phyloP scores from a whole-genome alignment of 2,113 vertebrate species.

The Forbesichthys papilliferus region DNA sequence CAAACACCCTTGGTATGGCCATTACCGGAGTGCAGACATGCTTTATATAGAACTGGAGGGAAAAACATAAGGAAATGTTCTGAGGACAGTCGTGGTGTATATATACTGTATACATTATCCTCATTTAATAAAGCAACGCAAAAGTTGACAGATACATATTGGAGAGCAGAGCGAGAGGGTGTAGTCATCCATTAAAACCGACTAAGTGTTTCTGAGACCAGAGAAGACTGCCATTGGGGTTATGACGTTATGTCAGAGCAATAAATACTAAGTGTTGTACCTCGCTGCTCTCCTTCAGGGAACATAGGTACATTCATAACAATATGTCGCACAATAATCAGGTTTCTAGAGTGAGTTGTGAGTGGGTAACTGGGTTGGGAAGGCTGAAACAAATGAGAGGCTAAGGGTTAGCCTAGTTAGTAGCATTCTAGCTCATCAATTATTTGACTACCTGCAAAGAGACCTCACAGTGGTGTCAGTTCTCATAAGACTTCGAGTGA shows the following conservation, averaged over 20 bases:
- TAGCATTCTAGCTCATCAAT: not conserved
- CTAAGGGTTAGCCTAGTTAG: not conserved
- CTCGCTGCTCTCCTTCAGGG: not conserved
- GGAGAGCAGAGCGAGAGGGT: too few species aligned
- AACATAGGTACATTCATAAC: too few species aligned
- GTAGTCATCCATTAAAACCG: not conserved
- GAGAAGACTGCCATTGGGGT: not conserved
- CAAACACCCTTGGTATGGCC: conserved; percentile 60
- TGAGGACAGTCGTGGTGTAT: not conserved
- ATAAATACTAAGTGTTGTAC: not conserved
- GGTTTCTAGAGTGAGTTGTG: not conserved
- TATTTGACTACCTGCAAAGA: not conserved
- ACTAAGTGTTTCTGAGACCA: not conserved
- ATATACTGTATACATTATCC: too few species aligned
- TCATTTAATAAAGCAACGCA: too few species aligned
- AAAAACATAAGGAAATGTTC: not conserved
- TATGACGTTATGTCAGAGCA: not conserved
- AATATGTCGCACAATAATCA: too few species aligned
- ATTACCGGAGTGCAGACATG: conserved; percentile 23
- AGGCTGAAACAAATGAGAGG: not conserved
- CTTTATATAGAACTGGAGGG: not conserved
- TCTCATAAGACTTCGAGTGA: conserved; percentile 1
- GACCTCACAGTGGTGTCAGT: not conserved
- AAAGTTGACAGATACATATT: too few species aligned
- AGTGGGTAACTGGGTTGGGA: not conserved